Evolutionary conservation across 2,113 vertebrate genomes (phyloP).

Genomic region (Pedetes capensis): DNA sequence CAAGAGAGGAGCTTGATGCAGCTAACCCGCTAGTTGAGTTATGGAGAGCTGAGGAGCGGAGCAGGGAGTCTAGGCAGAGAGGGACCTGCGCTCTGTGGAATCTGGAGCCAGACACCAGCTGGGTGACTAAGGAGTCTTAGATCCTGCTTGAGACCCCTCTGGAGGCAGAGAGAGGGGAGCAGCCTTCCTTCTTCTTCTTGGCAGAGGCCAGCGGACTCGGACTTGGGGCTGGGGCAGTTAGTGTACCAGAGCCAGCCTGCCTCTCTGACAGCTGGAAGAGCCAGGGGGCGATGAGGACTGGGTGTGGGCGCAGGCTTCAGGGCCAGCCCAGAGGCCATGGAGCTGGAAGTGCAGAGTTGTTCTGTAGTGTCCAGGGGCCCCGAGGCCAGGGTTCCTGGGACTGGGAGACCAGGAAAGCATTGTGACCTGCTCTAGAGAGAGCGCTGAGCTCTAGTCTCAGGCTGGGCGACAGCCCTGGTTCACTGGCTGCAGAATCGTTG

Average conservation of each 20-base stretch:
- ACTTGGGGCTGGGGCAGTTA: background rate
- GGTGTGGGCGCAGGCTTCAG: rapidly evolving
- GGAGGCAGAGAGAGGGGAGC: background rate
- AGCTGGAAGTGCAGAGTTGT: background rate
- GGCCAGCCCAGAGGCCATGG: background rate
- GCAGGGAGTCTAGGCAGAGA: too few species aligned
- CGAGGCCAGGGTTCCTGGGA: too few species aligned
- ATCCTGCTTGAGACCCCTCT: background rate
- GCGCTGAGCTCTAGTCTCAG: background rate
- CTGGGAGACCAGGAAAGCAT: background rate
- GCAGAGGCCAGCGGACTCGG: background rate
- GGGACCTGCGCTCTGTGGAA: background rate
- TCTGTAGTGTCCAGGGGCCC: rapidly evolving
- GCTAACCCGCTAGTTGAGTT: rapidly evolving
- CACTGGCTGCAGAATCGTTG: background rate
- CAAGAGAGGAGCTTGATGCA: background rate
- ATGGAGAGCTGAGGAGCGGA: background rate
- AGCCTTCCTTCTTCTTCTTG: background rate
- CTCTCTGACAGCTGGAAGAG: background rate
- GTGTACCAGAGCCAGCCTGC: background rate
- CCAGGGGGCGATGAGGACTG: background rate
- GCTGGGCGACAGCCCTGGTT: background rate
- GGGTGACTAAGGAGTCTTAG: background rate
- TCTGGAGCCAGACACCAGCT: background rate
- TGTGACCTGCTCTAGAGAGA: background rate